A percentile compares a stretch with the other conserved stretches of the same genome.
These are phyloP conservation scores for Lithophane semibrunnea DNA, from an alignment of 2,888 invertebrate genomes.

Conservation along the genomic window DNA sequence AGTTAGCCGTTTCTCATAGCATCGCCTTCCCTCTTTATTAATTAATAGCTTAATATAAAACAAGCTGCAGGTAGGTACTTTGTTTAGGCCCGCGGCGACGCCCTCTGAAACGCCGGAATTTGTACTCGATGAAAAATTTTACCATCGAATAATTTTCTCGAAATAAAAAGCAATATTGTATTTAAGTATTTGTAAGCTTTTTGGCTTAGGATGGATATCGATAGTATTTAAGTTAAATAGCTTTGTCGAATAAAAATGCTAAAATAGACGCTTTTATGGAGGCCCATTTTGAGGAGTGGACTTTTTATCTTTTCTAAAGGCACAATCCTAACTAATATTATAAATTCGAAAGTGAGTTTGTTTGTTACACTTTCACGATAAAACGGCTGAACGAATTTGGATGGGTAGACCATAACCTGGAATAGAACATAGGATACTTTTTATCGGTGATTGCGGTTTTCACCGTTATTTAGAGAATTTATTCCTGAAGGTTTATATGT, in stretches of 20 bases:
- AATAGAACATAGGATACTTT: no score
- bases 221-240: background rate
- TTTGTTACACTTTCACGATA: no score
- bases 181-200: slow-evolving; percentile 2
- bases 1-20: slow-evolving; percentile 71
- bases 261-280: background rate
- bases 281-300: background rate
- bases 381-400: no score
- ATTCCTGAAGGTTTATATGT: no score
- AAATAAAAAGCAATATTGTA: slow-evolving; percentile 28
- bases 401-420: no score
- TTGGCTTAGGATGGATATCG: background rate
- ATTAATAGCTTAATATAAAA: slow-evolving; percentile 76
- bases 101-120: slow-evolving; percentile 35
- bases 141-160: slow-evolving; percentile 32
- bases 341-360: no score
- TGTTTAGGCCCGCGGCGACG: slow-evolving; percentile 40
- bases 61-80: slow-evolving; percentile 57
- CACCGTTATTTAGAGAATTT: no score
- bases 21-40: slow-evolving; percentile 70
- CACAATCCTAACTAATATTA: no score
- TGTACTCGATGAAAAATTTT: slow-evolving; percentile 37
- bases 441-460: no score
- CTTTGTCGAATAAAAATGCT: background rate
- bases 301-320: background rate